Percentiles rank a stretch among this genome's conserved stretches.
Evolutionary conservation across 2,888 invertebrate genomes (phyloP).

Genomic region (Sisyra terminalis): DNA sequence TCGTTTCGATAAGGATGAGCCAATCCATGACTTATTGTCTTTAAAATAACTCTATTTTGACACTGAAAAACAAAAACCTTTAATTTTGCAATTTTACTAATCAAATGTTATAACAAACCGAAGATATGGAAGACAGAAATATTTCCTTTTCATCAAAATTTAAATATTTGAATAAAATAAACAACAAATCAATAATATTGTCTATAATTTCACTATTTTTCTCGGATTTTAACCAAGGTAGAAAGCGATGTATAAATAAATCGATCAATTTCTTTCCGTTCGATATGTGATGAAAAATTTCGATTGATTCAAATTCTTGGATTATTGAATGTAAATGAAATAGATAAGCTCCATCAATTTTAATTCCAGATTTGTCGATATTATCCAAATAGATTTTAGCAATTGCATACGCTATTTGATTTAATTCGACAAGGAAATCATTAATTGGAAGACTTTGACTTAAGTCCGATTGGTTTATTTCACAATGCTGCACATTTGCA

Average conservation of each 20-base stretch:
- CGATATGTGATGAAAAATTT: conserved; percentile 28
- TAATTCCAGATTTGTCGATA: conserved; percentile 12
- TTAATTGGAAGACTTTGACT: conserved; percentile 14
- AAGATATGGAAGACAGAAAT: conserved; percentile 35
- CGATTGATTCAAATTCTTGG: conserved; percentile 34
- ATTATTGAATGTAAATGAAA: conserved; percentile 35
- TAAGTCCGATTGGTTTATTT: too few relatives aligned
- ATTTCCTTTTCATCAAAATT: conserved; percentile 32
- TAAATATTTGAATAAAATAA: conserved; percentile 39
- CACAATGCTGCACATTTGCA: too few relatives aligned
- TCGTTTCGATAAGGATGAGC: conserved; percentile 28
- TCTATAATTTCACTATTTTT: conserved; percentile 28
- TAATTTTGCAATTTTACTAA: conserved; percentile 1
- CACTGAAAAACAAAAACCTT: conserved; percentile 10
- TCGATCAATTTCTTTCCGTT: conserved; percentile 12
- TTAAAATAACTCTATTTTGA: conserved; percentile 20
- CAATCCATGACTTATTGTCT: conserved; percentile 28
- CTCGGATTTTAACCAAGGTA: conserved; percentile 32
- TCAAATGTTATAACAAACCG: conserved; percentile 29
- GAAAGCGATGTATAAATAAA: conserved; percentile 26
- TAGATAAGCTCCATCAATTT: conserved; percentile 23
- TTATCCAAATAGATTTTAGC: conserved; percentile 38
- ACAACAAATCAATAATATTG: conserved; percentile 40
- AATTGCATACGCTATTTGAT: conserved; percentile 27
- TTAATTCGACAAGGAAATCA: conserved; percentile 29